Percentiles rank a stretch among this genome's conserved stretches.
Conservation (phyloP, 2,113 vertebrate species). For the Chaetorhynchus papuensis region DNA sequence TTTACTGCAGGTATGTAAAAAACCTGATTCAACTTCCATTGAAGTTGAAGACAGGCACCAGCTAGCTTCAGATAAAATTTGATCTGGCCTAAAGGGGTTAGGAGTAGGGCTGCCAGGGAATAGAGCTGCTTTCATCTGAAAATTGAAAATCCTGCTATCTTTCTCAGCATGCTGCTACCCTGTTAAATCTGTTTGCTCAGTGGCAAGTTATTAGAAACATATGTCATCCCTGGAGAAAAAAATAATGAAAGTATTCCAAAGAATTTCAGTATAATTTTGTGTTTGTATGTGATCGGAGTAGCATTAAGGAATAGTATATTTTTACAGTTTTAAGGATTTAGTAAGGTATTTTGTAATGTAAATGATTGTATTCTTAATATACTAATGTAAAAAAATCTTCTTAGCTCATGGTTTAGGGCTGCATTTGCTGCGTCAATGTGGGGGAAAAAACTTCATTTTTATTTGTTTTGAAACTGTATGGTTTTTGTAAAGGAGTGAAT, state of each 20-base stretch:
- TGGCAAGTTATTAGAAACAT: constrained; percentile 54
- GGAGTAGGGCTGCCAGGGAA: constrained; percentile 34
- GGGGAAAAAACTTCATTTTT: not conserved
- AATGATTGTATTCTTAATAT: not conserved
- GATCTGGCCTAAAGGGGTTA: constrained; percentile 45
- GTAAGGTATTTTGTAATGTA: not conserved
- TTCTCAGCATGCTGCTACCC: constrained; percentile 49
- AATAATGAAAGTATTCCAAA: constrained; percentile 12
- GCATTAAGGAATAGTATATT: not conserved
- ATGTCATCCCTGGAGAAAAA: constrained; percentile 36
- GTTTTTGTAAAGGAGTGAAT: not conserved
- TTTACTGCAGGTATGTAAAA: constrained; percentile 35
- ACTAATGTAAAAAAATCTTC: not conserved
- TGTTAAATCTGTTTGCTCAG: constrained; percentile 55
- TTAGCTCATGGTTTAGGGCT: not conserved
- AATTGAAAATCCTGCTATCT: constrained; percentile 65
- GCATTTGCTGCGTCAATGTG: not conserved
- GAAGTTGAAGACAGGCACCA: constrained; percentile 2
- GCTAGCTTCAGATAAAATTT: constrained; percentile 38
- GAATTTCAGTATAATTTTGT: constrained; percentile 6
- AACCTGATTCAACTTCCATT: not conserved
- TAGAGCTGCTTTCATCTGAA: constrained; percentile 62
- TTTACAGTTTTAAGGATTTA: not conserved
- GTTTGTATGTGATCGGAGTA: not conserved
- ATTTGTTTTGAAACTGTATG: not conserved